Evolutionary conservation across 2,888 invertebrate genomes (phyloP).

Genomic region (Drosophila conformis): DNA sequence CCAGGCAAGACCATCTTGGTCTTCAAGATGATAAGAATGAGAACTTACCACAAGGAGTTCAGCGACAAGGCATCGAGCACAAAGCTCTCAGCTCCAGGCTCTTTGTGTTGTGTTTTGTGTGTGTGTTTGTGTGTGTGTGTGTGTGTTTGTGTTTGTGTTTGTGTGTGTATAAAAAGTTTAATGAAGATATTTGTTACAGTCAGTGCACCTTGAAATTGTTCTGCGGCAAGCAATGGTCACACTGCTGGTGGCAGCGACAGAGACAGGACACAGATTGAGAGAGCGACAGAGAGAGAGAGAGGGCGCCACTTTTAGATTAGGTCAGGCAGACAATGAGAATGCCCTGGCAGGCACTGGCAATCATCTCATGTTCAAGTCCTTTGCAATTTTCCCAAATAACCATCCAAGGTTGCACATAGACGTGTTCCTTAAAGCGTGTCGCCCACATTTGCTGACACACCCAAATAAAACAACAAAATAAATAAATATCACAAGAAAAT

Average conservation of each 20-base stretch:
- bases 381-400: not conserved
- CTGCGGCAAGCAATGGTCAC: conserved; percentile 53
- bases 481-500: not conserved
- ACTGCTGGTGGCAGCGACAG: conserved; percentile 8
- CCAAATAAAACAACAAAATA: not conserved
- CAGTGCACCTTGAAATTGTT: conserved; percentile 76
- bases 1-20: conserved; percentile 37
- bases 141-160: not conserved
- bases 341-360: conserved; percentile 6
- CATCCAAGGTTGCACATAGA: too few relatives aligned
- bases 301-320: not conserved
- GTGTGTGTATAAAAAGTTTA: conserved; percentile 60
- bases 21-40: conserved; percentile 31
- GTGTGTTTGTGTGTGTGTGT: conserved; percentile 13
- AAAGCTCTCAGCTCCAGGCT: conserved; percentile 23
- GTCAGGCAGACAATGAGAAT: conserved; percentile 14
- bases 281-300: not conserved
- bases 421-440: not conserved
- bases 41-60: conserved; percentile 24
- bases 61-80: conserved; percentile 21
- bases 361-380: not conserved
- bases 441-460: not conserved
- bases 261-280: not conserved
- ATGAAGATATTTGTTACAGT: conserved; percentile 77
- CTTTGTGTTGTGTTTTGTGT: not conserved